These are phyloP conservation scores for Prionailurus viverrinus DNA, from an alignment of 2,113 vertebrate species.

Conservation along the genomic window DNA sequence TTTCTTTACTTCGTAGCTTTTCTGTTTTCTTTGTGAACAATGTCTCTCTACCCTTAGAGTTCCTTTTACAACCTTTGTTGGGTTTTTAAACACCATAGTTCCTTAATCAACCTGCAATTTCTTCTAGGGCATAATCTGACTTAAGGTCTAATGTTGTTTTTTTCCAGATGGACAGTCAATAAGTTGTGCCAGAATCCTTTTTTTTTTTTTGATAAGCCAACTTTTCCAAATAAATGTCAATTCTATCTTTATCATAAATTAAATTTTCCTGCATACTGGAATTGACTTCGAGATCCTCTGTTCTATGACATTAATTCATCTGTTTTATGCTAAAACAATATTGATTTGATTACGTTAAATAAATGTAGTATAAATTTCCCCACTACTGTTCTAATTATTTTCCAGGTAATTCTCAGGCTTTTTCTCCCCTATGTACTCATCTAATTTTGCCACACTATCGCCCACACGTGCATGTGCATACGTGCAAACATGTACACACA, in stretches of 20 bases:
- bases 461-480: too few relatives aligned
- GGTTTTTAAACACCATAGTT: not conserved
- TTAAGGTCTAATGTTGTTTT: not conserved
- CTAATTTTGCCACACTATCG: not conserved
- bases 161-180: not conserved
- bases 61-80: not conserved
- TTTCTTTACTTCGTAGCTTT: not conserved
- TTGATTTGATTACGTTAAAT: not conserved
- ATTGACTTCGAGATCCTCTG: not conserved
- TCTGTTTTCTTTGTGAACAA: not conserved
- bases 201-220: not conserved
- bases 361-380: not conserved
- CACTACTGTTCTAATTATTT: not conserved
- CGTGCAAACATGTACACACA: not conserved
- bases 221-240: not conserved
- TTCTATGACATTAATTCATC: not conserved
- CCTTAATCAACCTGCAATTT: not conserved
- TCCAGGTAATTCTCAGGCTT: not conserved
- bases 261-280: not conserved
- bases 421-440: not conserved
- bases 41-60: not conserved
- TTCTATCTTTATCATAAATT: not conserved
- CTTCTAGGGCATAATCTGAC: not conserved
- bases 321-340: not conserved
- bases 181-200: not conserved